Evolutionary conservation across 2,888 invertebrate genomes (phyloP), one percentile per base, ranked within the genome.

Genomic region (Bursaphelenchus okinawaensis): DNA sequence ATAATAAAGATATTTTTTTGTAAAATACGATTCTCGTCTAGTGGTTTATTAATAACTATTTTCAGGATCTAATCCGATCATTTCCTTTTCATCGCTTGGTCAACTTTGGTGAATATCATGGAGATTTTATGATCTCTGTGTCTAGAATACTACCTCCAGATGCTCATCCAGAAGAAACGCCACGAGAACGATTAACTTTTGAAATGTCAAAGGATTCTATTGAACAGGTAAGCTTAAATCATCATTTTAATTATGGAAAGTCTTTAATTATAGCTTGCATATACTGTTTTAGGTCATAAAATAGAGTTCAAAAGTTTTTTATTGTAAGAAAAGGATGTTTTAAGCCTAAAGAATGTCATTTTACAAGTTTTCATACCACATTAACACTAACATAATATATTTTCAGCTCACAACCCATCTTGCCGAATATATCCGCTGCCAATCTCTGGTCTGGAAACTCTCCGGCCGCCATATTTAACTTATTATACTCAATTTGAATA

Each of bases 81-180:
- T 93, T 93, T 84, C 89, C 91, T 55, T 93, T 93, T 83, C 89
- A 88, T 29, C 89, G 90, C 63, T 90, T 96, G 19, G 90, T 94
- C 66, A 91, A 94, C 0, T 96, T 96, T 82, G 96, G 96, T 1
- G 95, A 94, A 26, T 89, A 92, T 76, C 90, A 92, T 85, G 93
- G 93, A 80, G 94, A 96, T 82, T 91, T 96, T 78, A 95, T 96
- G 95, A 87, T 96, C 78, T 90, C 95, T 0, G 92, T 93, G 24
- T 90, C 66, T 9, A 29, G 74, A 16, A 24, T 52, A 88, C 23
- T 76, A 62, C 69, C 78, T 28, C 75, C 78, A 58, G 72, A 73
- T 59, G 66, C 76, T n/a, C 75, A 77, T 67, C 78, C 83, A 31
- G 79, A 82, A 52, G 80, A 74, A 68, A 74, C 76, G 54, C 64